Evolutionary conservation across 2,797 vertebrate species (phyloP).

Genomic region (Hapalemur alaotrensis): DNA sequence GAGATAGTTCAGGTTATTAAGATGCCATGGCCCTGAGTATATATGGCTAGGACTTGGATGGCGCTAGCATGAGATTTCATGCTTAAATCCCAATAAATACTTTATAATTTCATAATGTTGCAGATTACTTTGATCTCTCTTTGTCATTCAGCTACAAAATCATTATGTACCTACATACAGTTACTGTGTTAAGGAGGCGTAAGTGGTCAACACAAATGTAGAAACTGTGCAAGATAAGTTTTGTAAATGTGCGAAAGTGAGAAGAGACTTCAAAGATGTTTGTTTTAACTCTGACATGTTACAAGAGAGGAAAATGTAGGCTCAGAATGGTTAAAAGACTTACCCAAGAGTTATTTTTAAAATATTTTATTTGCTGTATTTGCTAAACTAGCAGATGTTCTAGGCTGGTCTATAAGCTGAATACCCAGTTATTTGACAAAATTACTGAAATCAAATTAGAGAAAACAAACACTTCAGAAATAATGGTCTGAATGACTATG

Average conservation of each 20-base stretch:
- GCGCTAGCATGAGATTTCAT: slow-evolving; percentile 47
- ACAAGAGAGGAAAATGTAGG: background rate
- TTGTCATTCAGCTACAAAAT: slow-evolving; percentile 43
- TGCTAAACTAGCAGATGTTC: slow-evolving; percentile 72
- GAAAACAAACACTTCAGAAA: slow-evolving; percentile 73
- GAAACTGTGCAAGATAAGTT: background rate
- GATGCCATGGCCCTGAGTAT: slow-evolving; percentile 12
- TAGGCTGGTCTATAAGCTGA: slow-evolving; percentile 58
- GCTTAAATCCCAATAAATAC: slow-evolving; percentile 18
- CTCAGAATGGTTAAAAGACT: slow-evolving; percentile 44
- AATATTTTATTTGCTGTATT: slow-evolving; percentile 72
- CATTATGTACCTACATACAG: background rate
- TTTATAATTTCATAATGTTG: slow-evolving; percentile 19
- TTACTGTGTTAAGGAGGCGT: background rate
- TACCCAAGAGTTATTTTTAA: slow-evolving; percentile 58
- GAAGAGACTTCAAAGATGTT: background rate
- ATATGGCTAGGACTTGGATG: slow-evolving; percentile 42
- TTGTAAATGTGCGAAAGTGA: background rate
- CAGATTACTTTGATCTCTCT: slow-evolving; percentile 14
- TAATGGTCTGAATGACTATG: slow-evolving; percentile 59
- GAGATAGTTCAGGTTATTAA: slow-evolving; percentile 74
- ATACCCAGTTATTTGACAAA: slow-evolving; percentile 77
- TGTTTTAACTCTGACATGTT: slow-evolving; percentile 25
- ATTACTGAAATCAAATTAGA: slow-evolving; percentile 76
- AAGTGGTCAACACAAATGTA: background rate